Conservation (phyloP, 2,113 vertebrate species). For the Periophthalmus modestus region DNA sequence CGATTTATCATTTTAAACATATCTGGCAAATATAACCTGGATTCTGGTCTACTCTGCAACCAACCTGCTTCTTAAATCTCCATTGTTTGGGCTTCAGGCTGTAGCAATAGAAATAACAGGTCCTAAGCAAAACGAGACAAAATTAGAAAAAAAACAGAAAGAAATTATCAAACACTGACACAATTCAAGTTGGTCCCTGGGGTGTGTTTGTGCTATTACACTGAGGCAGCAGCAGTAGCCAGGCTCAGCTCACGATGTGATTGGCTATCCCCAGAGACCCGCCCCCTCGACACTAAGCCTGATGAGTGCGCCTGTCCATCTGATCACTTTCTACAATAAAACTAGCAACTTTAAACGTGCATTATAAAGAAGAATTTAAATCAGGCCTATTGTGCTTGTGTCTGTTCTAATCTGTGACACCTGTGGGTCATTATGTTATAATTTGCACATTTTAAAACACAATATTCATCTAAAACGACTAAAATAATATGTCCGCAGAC, state of each 20-base stretch:
- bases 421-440: too few relatives aligned
- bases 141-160: constrained; percentile 9
- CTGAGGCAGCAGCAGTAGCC: constrained; percentile 29
- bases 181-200: constrained; percentile 24
- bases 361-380: too few relatives aligned
- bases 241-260: constrained; percentile 31
- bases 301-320: constrained; percentile 5
- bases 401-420: too few relatives aligned
- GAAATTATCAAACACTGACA: constrained; percentile 24
- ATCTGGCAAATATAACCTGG: constrained; percentile 1
- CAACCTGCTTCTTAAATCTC: constrained; percentile 11
- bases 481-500: too few relatives aligned
- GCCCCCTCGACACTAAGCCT: constrained; percentile 13
- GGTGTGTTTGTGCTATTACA: constrained; percentile 39
- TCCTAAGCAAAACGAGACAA: constrained; percentile 12
- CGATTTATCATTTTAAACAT: neutral
- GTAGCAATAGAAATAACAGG: constrained; percentile 12
- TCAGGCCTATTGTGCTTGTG: too few relatives aligned
- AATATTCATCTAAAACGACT: too few relatives aligned
- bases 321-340: constrained; percentile 14
- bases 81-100: constrained; percentile 5
- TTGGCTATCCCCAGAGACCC: constrained; percentile 40
- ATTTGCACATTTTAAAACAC: too few relatives aligned
- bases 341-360: constrained; percentile 33
- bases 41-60: constrained; percentile 10